Base-by-base conservation (phyloP, 2,113 vertebrate genomes). In the Lanius ludovicianus region DNA sequence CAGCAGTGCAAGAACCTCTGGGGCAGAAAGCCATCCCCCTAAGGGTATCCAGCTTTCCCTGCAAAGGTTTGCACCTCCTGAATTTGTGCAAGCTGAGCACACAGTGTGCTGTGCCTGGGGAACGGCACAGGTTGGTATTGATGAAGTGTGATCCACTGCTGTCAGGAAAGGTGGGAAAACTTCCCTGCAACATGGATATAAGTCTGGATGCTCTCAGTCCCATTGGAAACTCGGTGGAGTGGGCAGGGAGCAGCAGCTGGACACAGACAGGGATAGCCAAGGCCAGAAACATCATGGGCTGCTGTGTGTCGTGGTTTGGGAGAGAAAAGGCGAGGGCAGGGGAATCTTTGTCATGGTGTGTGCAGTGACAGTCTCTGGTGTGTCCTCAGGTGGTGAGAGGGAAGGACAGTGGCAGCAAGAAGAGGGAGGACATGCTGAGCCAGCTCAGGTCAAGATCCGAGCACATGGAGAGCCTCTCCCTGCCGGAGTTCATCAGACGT, bases 401-500 rank as follows among this genome's bases (percentile, higher is more conserved):
- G 37, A 84, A 73, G 60, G 41, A 95, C 14, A 63, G 33, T 0
- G 5, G 3, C 49, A 30, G 53, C 50, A 93, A 69, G 95, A 96
- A 46, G 78, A 84, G 31, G 1, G 3, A 68, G 37, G 91, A 93
- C 18, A 0, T 95, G 42, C 62, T 95, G 23, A 63, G 96, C 11
- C 84, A 97, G 70, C 88, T 96, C 33, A 94, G 84, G 75, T 30
- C 37, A 1, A 82, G 44, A 28, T 67, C 67, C 0, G 63, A 97
- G 24, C 37, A 41, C 1, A 2, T 14, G 18, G 92, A 97, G 83
- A 96, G 98, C 92, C 86, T 98, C 16, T 97, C 98, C 4, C 95
- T 99, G 2, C 2, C 33, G 16, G 92, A 99, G 93, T 99, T 99
- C 98, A 97, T 99, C 84, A 99, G 98, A 98, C 98, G 99, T 99